Conservation (phyloP, 2,888 invertebrate genomes). For the Trichopria drosophilae region DNA sequence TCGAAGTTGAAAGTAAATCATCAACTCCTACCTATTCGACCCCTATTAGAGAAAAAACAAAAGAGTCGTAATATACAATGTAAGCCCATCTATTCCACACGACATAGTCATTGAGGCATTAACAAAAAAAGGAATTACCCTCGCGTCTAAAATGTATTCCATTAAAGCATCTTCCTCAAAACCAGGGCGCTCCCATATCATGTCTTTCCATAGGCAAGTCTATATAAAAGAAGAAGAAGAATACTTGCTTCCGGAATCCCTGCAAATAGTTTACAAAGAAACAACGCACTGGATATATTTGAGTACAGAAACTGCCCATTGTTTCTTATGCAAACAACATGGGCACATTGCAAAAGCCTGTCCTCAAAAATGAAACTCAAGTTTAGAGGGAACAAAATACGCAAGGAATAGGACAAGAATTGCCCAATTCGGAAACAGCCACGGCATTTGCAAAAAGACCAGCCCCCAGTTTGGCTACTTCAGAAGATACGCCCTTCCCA, state of each 20-base stretch:
- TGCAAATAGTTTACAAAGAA: neutral
- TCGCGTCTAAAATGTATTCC: neutral
- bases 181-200: neutral
- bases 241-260: neutral
- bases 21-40: neutral
- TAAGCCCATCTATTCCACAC: neutral
- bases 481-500: no score
- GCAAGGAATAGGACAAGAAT: no score
- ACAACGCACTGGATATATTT: neutral
- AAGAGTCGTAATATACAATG: neutral
- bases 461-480: no score
- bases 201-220: neutral
- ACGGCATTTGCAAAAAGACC: no score
- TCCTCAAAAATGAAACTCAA: no score
- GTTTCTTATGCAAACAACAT: neutral
- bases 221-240: neutral
- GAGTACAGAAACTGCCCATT: neutral
- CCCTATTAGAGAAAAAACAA: neutral
- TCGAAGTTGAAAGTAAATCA: neutral
- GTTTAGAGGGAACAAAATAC: no score
- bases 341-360: neutral
- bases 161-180: neutral
- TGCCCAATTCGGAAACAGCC: no score
- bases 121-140: neutral
- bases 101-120: neutral